Evolutionary conservation across 2,113 vertebrate genomes (phyloP), one percentile per base, ranked within the genome.

Genomic region (Pundamilia nyererei): DNA sequence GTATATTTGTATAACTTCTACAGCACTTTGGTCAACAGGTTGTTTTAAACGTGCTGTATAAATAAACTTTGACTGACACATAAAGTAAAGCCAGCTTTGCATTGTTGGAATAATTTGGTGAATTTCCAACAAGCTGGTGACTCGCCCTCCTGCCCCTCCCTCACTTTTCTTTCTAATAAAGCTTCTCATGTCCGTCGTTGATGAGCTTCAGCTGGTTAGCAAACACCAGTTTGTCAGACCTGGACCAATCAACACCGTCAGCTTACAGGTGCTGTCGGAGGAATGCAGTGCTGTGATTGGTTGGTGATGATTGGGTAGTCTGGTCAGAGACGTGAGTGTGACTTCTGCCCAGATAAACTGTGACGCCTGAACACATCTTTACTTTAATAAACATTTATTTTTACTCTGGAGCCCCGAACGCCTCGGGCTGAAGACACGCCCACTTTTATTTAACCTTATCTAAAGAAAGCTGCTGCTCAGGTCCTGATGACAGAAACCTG

Each of bases 401-500:
- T 51, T 51, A 51, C 0, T 9, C 17, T 19, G 49, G 49, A 51
- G 49, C 17, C 8, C 3, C 17, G 4, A 49, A 19, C 15, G 7
- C 47, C 47, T 0, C 7, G 1, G 0, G 49, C 49, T 19, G 49
- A 19, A 9, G 49, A 19, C 47, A 51, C 4, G 4, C 49, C 49
- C 49, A 51, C 17, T 0, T 51, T 51, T n/a, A 51, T 51, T n/a
- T 9, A 51, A 51, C 2, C 49, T 51, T 51, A n/a, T 5, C 49
- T 51, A 0, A 51, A 51, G 49, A 0, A 51, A 51, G 9, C 3
- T 51, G 49, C 49, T 53, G 49, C 49, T 51, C 49, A n/a, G 49
- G 49, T 9, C 49, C 49, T n/a, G 17, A 0, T n/a, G 49, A 10
- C 49, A 51, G 17, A 5, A n/a, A n/a, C 49, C 5, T 51, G 49